Base-by-base conservation (phyloP, 30 jellyfish, hydroid and myxozoan genomes). In the Clytia hemisphaerica region DNA sequence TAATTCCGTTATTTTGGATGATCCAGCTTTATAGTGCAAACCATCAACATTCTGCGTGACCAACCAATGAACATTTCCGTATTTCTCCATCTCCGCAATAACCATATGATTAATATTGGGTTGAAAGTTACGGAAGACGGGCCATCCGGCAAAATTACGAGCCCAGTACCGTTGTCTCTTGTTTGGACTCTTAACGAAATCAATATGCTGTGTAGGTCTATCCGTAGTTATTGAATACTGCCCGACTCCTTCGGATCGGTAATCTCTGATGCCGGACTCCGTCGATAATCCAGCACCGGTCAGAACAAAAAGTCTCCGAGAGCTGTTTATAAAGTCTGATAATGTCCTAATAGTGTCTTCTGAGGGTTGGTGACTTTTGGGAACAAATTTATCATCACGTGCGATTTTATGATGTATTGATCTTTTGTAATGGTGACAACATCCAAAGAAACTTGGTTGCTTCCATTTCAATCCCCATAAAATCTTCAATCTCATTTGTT, bases 221-320 rank as follows among this genome's bases (percentile, higher is more conserved):
- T 78, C 80, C 1, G 57, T 29, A 48, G 82, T 61, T 58, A 79
- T 72, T 5, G 86, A 76, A 68, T 86, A 86, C 47, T 78, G 48
- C 19, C 96, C 96, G 31, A 86, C 83, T 4, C 88, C 88, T 33
- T 78, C 94, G 15, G 96, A 86, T 0, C 96, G 65, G 55, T 86
- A 86, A 72, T 86, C 96, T 38, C 93, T 82, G 2, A 86, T 86
- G 5, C 96, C 94, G 1, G 95, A 86, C 66, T 86, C 96, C 1
- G 96, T 86, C 29, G 96, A 86, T 3, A 86, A 78, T 1, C 96
- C 96, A 26, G 96, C 96, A 33, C 96, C 96, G 16, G 96, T 86
- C 45, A 86, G 22, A 1, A 86, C 85, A 58, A 86, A 72, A 32
- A 86, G 77, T 67, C 77, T 58, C 54, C 53, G 51, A 7, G 82